Percentiles rank a stretch among this genome's conserved stretches.
These are phyloP conservation scores for Prionailurus bengalensis DNA, from an alignment of 2,113 vertebrate species.

Conservation along the genomic window DNA sequence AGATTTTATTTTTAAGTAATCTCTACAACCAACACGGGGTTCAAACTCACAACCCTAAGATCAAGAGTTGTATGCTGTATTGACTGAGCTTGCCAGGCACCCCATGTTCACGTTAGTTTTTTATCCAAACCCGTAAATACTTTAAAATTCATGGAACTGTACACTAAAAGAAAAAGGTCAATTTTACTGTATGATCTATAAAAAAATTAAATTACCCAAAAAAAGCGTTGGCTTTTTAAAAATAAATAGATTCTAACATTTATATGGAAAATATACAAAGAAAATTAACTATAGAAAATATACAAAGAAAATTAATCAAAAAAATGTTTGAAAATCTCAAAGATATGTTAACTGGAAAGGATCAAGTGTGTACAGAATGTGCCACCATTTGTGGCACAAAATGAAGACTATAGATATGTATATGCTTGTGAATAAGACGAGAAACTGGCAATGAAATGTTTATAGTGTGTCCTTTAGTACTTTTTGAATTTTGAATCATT, in stretches of 20 bases:
- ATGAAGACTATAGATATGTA: not conserved
- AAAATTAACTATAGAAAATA: not conserved
- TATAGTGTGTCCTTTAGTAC: not conserved
- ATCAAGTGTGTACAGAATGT: not conserved
- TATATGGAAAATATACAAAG: not conserved
- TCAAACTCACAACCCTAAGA: not conserved
- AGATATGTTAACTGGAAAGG: not conserved
- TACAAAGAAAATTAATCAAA: too few species aligned
- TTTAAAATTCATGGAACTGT: slow-evolving; percentile 23
- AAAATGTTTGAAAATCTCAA: not conserved
- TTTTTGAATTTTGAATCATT: not conserved
- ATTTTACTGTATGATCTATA: not conserved
- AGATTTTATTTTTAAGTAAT: not conserved
- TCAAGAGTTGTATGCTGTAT: not conserved
- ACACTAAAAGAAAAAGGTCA: not conserved
- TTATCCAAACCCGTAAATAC: not conserved
- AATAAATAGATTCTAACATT: not conserved
- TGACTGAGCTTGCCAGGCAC: not conserved
- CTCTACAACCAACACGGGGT: not conserved
- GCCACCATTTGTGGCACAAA: not conserved
- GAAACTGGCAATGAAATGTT: not conserved
- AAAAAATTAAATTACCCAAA: not conserved
- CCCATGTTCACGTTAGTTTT: not conserved
- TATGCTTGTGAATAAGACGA: not conserved
- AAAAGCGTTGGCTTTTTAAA: not conserved